Base-by-base conservation (phyloP, 1,140 invertebrate genomes). In the Zaprionus davidi region DNA sequence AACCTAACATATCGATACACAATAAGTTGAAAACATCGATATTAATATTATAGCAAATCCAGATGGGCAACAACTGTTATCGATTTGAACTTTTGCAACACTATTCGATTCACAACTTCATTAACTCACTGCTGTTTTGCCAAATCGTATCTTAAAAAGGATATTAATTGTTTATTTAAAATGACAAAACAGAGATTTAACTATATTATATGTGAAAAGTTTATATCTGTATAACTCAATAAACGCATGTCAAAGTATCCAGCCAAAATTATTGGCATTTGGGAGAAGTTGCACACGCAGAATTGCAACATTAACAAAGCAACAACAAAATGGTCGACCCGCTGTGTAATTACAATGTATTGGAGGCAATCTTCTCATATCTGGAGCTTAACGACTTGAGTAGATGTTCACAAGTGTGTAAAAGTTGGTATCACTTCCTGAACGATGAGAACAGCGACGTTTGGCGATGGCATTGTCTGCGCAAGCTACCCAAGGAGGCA, bases 391-490 rank as follows among this genome's bases (percentile, higher is more conserved):
- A 95, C 82, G 98, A 99, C 90, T 93, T 99, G 56, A 94, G 95
- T 82, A 97, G 96, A 92, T 99, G 98, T 94, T 96, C 97, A 51
- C 93, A 99, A 64, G 98, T 99, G 55, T 99, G 98, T 94, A 97
- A 97, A 93, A 96, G 95, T 74, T 99, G 98, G 98, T 96, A 98
- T 91, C 95, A 94, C 90, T 96, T 97, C 93, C 93, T 99, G 36
- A 97, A 96, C 91, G 97, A 99, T 93, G 98, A 99, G 94, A 98
- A 99, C 92, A 98, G 97, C 93, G 97, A 99, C 76, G 96, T 99
- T 44, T 99, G 99, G 99, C 94, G 98, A 81, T 94, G 96, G 90
- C 97, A 99, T 82, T 99, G 98, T 93, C 94, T 97, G 51, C 95
- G 96, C 85, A 97, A 97, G 51, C 93, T 99, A 60, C 95, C 97